Evolutionary conservation across 2,888 invertebrate species (phyloP).

Genomic region (Dexiosoma caninum): DNA sequence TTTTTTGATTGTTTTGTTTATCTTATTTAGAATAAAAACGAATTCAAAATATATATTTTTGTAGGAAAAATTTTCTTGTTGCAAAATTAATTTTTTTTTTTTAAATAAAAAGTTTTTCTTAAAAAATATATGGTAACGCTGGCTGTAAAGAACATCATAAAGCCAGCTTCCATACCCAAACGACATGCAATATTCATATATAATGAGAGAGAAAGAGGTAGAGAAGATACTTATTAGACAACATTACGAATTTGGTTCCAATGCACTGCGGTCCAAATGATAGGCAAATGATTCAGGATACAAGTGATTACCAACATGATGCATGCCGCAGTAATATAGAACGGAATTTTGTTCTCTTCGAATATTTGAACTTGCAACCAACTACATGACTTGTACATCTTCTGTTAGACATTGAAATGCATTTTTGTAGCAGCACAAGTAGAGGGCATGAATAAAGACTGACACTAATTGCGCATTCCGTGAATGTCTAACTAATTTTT

Average conservation of each 20-base stretch:
- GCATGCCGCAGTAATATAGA: background rate
- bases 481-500: constrained; percentile 7
- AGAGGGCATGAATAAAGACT: background rate
- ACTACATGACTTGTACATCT: background rate
- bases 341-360: background rate
- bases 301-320: background rate
- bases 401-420: constrained; percentile 21
- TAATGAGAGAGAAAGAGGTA: background rate
- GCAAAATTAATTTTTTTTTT: no score
- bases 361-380: background rate
- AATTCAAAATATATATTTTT: no score
- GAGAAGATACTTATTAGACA: constrained; percentile 48
- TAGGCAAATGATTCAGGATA: constrained; percentile 12
- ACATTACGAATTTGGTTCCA: constrained; percentile 22
- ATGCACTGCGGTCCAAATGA: constrained; percentile 32
- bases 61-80: no score
- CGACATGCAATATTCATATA: constrained; percentile 18
- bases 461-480: constrained; percentile 12
- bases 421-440: background rate
- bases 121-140: no score
- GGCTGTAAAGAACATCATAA: no score
- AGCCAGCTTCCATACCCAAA: background rate
- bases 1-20: no score
- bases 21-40: no score
- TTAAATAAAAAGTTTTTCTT: no score